Conservation (phyloP, 2,797 vertebrate genomes). For the Coreius guichenoti region DNA sequence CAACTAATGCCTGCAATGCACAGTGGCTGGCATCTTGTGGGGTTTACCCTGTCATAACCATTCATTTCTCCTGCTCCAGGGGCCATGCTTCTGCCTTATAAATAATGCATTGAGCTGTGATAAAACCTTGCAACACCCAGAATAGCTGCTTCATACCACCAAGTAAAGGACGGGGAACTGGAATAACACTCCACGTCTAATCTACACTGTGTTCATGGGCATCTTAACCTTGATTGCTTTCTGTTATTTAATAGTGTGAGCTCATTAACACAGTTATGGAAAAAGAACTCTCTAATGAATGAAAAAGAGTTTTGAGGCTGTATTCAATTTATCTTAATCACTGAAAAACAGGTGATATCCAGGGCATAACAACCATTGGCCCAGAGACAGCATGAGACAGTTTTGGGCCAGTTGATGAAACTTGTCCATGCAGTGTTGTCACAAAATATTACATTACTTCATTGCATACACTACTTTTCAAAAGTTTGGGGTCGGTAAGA, state of each 20-base stretch:
- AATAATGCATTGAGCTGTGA: constrained; percentile 61
- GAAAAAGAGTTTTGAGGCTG: not conserved
- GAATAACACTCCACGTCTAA: constrained; percentile 1
- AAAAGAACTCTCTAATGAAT: not conserved
- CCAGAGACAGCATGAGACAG: not conserved
- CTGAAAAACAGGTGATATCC: not conserved
- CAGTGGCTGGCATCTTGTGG: constrained; percentile 47
- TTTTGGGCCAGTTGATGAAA: not conserved
- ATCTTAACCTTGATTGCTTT: constrained; percentile 31
- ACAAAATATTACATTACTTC: not conserved
- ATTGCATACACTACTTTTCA: not conserved
- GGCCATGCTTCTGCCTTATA: constrained; percentile 50
- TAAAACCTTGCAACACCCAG: constrained; percentile 51
- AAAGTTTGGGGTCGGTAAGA: not conserved
- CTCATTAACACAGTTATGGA: constrained; percentile 4
- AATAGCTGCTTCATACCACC: constrained; percentile 47
- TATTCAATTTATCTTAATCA: not conserved
- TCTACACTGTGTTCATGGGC: constrained; percentile 11
- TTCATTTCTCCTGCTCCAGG: constrained; percentile 54
- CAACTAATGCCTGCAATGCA: constrained; percentile 34
- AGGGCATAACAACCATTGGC: not conserved
- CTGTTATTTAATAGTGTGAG: constrained; percentile 21
- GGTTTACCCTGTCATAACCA: constrained; percentile 57
- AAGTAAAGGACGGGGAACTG: constrained; percentile 43
- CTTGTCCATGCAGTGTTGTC: not conserved